A percentile compares a stretch with the other conserved stretches of the same genome.
phyloP scores from a whole-genome alignment of 2,888 invertebrate species.

The Nasonia oneida region DNA sequence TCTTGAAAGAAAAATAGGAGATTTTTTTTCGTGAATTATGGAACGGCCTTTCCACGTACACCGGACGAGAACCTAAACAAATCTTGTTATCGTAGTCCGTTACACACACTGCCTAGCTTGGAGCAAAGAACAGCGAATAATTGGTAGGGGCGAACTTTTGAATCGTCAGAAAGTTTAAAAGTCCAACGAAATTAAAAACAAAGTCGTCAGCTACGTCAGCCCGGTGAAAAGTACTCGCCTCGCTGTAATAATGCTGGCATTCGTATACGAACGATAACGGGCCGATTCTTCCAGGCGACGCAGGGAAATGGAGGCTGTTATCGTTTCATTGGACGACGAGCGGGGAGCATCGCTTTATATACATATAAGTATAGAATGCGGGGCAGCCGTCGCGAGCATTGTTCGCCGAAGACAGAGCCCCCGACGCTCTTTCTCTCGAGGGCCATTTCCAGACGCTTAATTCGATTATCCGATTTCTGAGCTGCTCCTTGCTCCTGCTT shows the following conservation, averaged over 20 bases:
- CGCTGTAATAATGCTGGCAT: conserved; percentile 77
- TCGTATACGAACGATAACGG: conserved; percentile 72
- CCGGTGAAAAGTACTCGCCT: conserved; percentile 49
- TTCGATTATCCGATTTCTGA: conserved; percentile 69
- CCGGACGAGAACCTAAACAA: background rate
- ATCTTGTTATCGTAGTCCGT: background rate
- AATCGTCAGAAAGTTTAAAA: background rate
- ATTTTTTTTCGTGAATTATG: conserved; percentile 8
- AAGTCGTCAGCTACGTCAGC: conserved; percentile 16
- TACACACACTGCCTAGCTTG: background rate
- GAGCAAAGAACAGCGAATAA: background rate
- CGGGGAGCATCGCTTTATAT: conserved; percentile 68
- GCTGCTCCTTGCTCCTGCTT: conserved; percentile 44
- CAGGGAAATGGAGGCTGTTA: conserved; percentile 61
- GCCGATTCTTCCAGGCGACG: conserved; percentile 47
- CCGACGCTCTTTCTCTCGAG: conserved; percentile 62
- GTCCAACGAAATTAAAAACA: conserved; percentile 11
- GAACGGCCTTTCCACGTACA: background rate
- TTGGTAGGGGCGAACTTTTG: background rate
- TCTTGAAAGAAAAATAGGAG: conserved; percentile 16
- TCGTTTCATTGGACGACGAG: conserved; percentile 62
- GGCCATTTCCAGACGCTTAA: conserved; percentile 70
- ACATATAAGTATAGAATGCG: conserved; percentile 60
- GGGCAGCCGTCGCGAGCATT: conserved; percentile 64
- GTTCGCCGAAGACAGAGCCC: conserved; percentile 55